Percentiles rank a stretch among this genome's conserved stretches.
Conservation (phyloP, 2,888 invertebrate species). For the Aphodius sticticus region DNA sequence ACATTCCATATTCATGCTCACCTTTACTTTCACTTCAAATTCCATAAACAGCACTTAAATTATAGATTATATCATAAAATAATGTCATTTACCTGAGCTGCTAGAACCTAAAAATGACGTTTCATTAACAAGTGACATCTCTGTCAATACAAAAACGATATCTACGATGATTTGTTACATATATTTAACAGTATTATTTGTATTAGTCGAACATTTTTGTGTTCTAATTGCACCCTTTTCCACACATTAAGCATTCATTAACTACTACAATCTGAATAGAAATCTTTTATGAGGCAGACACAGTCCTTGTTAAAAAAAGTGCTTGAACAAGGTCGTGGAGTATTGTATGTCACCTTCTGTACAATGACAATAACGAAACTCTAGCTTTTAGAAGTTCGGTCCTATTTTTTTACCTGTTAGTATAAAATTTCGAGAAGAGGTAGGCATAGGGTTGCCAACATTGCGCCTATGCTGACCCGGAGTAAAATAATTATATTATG, state of each 20-base stretch:
- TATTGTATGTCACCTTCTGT: slow-evolving; percentile 9
- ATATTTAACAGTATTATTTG: too few relatives aligned
- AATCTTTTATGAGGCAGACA: neutral
- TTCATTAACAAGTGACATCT: neutral
- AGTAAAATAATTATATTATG: too few relatives aligned
- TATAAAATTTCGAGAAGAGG: too few relatives aligned
- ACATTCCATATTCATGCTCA: neutral
- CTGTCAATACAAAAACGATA: too few relatives aligned
- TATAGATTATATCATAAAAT: neutral
- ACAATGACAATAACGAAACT: neutral
- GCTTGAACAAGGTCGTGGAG: slow-evolving; percentile 28
- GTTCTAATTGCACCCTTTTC: too few relatives aligned
- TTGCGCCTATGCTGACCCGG: too few relatives aligned
- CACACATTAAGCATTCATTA: neutral
- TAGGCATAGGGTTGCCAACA: too few relatives aligned
- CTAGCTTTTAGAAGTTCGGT: neutral
- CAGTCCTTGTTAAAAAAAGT: slow-evolving; percentile 27
- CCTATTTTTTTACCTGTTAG: neutral
- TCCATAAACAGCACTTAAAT: neutral
- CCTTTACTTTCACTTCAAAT: neutral
- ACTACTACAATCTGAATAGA: too few relatives aligned
- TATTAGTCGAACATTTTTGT: too few relatives aligned
- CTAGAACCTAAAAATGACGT: neutral
- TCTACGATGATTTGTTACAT: too few relatives aligned
- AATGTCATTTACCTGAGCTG: neutral